Conservation (phyloP, 53 echinoderm and acorn worm species). For the Luidia sarsii region DNA sequence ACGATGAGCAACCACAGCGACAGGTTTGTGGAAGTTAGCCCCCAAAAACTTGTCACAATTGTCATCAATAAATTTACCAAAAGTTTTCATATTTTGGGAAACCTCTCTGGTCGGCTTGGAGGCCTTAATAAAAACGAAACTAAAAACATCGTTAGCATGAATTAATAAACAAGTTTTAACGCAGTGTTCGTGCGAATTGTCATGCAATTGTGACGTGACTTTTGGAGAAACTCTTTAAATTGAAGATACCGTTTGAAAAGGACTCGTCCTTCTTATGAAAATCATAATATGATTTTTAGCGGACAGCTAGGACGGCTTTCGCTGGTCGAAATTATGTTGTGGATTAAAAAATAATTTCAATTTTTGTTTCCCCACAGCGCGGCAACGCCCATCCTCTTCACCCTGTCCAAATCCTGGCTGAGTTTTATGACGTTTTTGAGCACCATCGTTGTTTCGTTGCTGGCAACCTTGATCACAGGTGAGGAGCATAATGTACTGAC, state of each 20-base stretch:
- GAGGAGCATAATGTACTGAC: too few relatives aligned
- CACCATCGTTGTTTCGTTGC: conserved; percentile 4
- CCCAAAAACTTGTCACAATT: not conserved
- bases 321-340: not conserved
- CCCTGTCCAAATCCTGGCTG: conserved; percentile 19
- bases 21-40: not conserved
- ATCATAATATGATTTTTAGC: not conserved
- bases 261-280: not conserved
- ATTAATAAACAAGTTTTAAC: not conserved
- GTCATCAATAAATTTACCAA: not conserved
- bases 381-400: conserved; percentile 10
- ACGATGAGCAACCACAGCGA: not conserved
- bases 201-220: not conserved
- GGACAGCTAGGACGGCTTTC: not conserved
- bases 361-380: not conserved
- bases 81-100: not conserved
- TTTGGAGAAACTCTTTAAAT: not conserved
- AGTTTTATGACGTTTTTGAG: not conserved
- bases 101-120: not conserved
- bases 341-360: not conserved
- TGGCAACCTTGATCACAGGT: conserved; percentile 25
- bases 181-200: too few relatives aligned
- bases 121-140: not conserved
- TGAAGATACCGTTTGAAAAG: not conserved
- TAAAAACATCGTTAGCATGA: not conserved